Conservation (phyloP, 2,888 invertebrate genomes). For the Agrilus mali region DNA sequence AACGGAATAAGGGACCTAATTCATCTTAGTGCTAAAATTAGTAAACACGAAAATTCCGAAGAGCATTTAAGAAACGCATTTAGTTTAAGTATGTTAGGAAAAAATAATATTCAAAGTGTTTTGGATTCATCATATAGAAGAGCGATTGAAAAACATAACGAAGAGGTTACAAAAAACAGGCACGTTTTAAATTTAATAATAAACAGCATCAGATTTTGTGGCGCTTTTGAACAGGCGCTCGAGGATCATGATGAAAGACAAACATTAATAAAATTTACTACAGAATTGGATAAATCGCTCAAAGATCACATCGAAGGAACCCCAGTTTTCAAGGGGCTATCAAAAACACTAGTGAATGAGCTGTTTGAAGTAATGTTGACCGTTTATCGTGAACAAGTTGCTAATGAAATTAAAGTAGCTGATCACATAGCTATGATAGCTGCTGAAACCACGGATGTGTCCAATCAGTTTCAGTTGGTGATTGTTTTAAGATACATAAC, state of each 20-base stretch:
- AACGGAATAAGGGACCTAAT: background rate
- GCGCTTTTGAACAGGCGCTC: too few relatives aligned
- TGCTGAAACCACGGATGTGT: slow-evolving; percentile 17
- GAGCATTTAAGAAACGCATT: too few relatives aligned
- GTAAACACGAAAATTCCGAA: background rate
- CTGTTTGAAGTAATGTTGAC: slow-evolving; percentile 16
- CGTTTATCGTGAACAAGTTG: slow-evolving; percentile 14
- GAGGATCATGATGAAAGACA: too few relatives aligned
- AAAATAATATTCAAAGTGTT: too few relatives aligned
- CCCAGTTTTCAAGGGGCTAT: slow-evolving; percentile 13
- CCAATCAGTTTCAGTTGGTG: slow-evolving; percentile 12
- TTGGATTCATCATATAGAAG: too few relatives aligned
- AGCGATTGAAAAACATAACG: too few relatives aligned
- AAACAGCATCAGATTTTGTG: too few relatives aligned
- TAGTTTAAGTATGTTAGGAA: too few relatives aligned
- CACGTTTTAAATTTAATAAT: too few relatives aligned
- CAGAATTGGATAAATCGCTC: slow-evolving; percentile 12
- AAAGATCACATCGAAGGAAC: slow-evolving; percentile 12
- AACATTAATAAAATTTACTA: slow-evolving; percentile 5
- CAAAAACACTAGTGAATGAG: slow-evolving; percentile 17
- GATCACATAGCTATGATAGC: slow-evolving; percentile 14
- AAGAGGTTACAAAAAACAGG: background rate
- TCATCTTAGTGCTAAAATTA: background rate
- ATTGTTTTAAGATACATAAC: slow-evolving; percentile 16
- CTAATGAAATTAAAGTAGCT: slow-evolving; percentile 11